Percentiles rank a stretch among this genome's conserved stretches.
Conservation (phyloP, 2,797 vertebrate species). For the Euphonia xanthogaster region DNA sequence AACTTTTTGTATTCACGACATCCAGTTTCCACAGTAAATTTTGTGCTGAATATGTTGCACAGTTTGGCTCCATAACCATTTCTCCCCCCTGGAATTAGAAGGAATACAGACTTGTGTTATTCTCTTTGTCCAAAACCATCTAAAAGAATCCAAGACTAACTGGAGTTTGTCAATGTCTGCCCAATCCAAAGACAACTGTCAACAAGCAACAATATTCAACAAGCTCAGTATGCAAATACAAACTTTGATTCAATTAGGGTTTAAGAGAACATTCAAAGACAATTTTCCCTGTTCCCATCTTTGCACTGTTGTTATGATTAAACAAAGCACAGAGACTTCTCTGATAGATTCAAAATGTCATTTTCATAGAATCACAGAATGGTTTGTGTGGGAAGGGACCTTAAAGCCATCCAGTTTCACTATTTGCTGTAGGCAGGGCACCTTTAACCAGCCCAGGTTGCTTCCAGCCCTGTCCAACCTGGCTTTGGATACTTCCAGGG, state of each 20-base stretch:
- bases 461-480: not conserved
- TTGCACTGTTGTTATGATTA: not conserved
- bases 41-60: conserved; percentile 98
- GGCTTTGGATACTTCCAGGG: not conserved
- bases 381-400: not conserved
- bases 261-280: not conserved
- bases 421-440: not conserved
- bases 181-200: not conserved
- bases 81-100: conserved; percentile 85
- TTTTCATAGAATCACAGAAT: not conserved
- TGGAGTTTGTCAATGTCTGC: not conserved
- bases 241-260: not conserved
- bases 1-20: conserved; percentile 87
- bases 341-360: rapidly evolving
- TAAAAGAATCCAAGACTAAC: not conserved
- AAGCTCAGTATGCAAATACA: not conserved
- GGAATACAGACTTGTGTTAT: not conserved
- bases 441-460: not conserved
- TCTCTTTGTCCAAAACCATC: not conserved
- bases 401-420: not conserved
- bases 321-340: not conserved
- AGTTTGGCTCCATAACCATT: conserved; percentile 98
- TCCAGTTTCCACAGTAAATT: conserved; percentile 95
- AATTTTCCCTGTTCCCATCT: not conserved
- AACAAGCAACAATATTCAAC: not conserved